phyloP scores from a whole-genome alignment of 2,888 invertebrate species.

The Cephus rjabovi region DNA sequence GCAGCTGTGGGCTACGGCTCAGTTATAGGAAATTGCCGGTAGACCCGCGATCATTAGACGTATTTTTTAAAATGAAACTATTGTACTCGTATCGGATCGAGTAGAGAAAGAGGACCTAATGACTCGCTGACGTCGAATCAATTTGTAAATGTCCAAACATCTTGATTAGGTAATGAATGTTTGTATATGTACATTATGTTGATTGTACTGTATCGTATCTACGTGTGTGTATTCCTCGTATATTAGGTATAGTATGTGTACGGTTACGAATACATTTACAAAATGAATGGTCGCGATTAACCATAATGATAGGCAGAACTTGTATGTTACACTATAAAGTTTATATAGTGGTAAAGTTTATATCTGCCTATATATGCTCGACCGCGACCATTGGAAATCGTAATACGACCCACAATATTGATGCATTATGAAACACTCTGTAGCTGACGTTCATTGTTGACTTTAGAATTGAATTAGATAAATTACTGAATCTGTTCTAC shows the following conservation, averaged over 20 bases:
- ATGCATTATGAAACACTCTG: background rate
- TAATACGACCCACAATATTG: constrained; percentile 23
- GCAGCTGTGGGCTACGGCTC: constrained; percentile 66
- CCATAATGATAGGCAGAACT: constrained; percentile 6
- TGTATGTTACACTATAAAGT: background rate
- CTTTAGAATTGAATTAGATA: background rate
- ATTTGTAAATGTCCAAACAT: constrained; percentile 4
- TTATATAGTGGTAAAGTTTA: background rate
- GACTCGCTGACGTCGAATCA: constrained; percentile 11
- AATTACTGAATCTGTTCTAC: background rate
- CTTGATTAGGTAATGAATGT: constrained; percentile 44
- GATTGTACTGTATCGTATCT: constrained; percentile 58
- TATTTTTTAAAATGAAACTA: background rate
- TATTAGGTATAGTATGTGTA: constrained; percentile 41
- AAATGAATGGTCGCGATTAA: constrained; percentile 21
- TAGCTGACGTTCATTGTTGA: background rate
- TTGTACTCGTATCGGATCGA: background rate
- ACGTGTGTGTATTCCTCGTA: constrained; percentile 65
- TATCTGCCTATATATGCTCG: constrained; percentile 14
- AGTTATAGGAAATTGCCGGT: constrained; percentile 55
- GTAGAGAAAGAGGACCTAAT: constrained; percentile 38
- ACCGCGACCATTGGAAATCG: constrained; percentile 25
- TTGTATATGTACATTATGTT: constrained; percentile 66
- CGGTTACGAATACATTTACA: constrained; percentile 17
- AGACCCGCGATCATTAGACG: constrained; percentile 30